Evolutionary conservation across 2,888 invertebrate species (phyloP), one percentile per base, ranked within the genome.

Genomic region (Anaspis maculata): DNA sequence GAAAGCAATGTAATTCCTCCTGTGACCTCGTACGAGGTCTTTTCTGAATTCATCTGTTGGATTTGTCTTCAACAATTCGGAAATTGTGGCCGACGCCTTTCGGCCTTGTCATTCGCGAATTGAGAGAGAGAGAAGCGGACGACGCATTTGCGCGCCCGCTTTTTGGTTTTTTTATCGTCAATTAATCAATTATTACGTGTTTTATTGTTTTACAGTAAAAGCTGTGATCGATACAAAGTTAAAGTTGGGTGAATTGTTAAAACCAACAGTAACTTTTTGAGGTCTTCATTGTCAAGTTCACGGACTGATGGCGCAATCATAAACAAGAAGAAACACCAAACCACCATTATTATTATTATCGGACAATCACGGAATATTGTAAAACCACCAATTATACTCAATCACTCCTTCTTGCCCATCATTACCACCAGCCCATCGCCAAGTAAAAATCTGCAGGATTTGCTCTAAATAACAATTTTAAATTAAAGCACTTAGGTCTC

Each of bases 211-310:
- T 41, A 50, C 49, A 47, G 50, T 53, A 43, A 39, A 22, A 44
- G 47, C 50, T 52, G 51, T 49, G 40, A 40, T 44, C 39, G 39
- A 34, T 29, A 42, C 36, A 30, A 49, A 51, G 51, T 56, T 56
- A 52, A 49, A 48, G 54, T 58, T 59, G 52, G 52, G 52, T 54
- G 63, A 64, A 64, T 64, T 64, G 62, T 65, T 61, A 63, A 64
- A 65, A 64, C 63, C 65, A 65, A 65, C 62, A 63, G 65, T 64
- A 63, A 59, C 62, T 61, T 64, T 65, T 65, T 65, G 65, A 65
- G 65, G 65, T 64, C 65, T 63, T 57, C 46, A 45, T 45, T 56
- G 58, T 58, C 58, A 59, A 57, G 53, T 58, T 57, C 46, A 56
- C 52, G 53, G 57, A 54, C 44, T 30, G 33, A 44, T 35, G 36